phyloP scores from a whole-genome alignment of 2,888 invertebrate species.

The Quadriops clusia region DNA sequence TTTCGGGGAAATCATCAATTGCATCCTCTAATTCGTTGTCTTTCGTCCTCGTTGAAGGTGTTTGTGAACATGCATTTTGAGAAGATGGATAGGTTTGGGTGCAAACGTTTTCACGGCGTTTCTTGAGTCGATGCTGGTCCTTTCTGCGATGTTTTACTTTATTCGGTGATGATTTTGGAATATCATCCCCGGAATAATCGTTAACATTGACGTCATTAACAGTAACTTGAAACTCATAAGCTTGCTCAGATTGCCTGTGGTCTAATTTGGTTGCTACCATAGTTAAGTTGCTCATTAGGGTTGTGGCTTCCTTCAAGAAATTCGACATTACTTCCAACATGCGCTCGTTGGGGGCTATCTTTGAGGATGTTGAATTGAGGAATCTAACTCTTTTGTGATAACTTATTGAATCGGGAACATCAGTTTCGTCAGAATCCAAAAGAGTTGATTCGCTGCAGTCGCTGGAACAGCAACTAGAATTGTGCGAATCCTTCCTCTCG shows the following conservation, averaged over 20 bases:
- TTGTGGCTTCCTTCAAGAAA: conserved; percentile 36
- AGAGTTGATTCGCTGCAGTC: conserved; percentile 12
- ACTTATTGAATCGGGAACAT: conserved; percentile 24
- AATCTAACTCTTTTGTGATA: conserved; percentile 29
- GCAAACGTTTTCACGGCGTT: no score
- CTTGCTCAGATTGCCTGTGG: conserved; percentile 12
- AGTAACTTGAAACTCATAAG: conserved; percentile 30
- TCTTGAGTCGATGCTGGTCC: no score
- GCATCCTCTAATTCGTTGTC: conserved; percentile 16
- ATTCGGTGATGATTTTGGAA: no score
- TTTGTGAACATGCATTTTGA: conserved; percentile 20
- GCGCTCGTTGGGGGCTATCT: conserved; percentile 15
- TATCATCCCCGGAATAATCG: no score
- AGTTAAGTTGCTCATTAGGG: conserved; percentile 31
- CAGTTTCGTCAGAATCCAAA: conserved; percentile 11
- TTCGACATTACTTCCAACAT: conserved; percentile 33
- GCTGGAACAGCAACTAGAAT: conserved; percentile 6
- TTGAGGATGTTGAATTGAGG: conserved; percentile 8
- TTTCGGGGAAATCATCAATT: conserved; percentile 23
- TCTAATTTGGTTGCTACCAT: conserved; percentile 23
- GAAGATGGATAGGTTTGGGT: no score
- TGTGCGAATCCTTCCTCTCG: conserved; percentile 6
- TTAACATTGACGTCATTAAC: conserved; percentile 25
- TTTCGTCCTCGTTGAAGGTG: conserved; percentile 16
- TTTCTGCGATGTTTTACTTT: no score